Evolutionary conservation across 1,140 invertebrate genomes (phyloP).

Genomic region (Musca domestica): DNA sequence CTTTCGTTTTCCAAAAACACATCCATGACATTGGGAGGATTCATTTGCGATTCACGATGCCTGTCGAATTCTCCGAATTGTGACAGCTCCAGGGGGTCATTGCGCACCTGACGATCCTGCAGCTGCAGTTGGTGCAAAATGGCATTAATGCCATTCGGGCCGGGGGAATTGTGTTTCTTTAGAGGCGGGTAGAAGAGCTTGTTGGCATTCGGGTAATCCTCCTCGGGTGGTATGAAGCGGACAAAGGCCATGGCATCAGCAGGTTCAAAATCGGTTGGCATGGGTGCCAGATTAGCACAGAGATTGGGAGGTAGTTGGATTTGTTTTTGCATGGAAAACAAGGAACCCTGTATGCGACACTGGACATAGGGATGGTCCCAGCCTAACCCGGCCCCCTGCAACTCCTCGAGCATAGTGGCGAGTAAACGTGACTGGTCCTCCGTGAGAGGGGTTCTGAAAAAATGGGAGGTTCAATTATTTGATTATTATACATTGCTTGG

Average conservation of each 20-base stretch:
- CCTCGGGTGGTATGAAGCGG: slow-evolving; percentile 71
- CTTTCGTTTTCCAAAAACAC: slow-evolving; percentile 46
- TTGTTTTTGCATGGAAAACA: slow-evolving; percentile 43
- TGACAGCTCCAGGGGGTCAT: slow-evolving; percentile 43
- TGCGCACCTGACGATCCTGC: slow-evolving; percentile 44
- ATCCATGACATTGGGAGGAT: slow-evolving; percentile 39
- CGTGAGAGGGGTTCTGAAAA: slow-evolving; percentile 43
- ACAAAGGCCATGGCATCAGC: slow-evolving; percentile 71
- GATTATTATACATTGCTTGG: background rate
- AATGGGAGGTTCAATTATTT: slow-evolving; percentile 23
- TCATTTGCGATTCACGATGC: slow-evolving; percentile 34
- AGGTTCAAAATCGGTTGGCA: slow-evolving; percentile 57
- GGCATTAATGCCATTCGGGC: slow-evolving; percentile 25
- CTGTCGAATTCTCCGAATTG: slow-evolving; percentile 43
- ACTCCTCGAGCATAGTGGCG: slow-evolving; percentile 52
- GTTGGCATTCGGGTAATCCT: slow-evolving; percentile 37
- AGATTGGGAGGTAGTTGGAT: slow-evolving; percentile 49
- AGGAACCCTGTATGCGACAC: slow-evolving; percentile 50
- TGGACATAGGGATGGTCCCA: slow-evolving; percentile 54
- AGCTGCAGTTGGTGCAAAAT: slow-evolving; percentile 39
- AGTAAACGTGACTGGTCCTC: slow-evolving; percentile 49
- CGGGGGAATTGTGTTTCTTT: slow-evolving; percentile 26
- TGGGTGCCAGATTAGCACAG: slow-evolving; percentile 45
- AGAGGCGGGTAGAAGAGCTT: slow-evolving; percentile 24
- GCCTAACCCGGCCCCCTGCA: slow-evolving; percentile 51